A percentile compares a stretch with the other conserved stretches of the same genome.
Evolutionary conservation across 1,140 invertebrate species (phyloP).

Genomic region (Aphelenchoides besseyi): DNA sequence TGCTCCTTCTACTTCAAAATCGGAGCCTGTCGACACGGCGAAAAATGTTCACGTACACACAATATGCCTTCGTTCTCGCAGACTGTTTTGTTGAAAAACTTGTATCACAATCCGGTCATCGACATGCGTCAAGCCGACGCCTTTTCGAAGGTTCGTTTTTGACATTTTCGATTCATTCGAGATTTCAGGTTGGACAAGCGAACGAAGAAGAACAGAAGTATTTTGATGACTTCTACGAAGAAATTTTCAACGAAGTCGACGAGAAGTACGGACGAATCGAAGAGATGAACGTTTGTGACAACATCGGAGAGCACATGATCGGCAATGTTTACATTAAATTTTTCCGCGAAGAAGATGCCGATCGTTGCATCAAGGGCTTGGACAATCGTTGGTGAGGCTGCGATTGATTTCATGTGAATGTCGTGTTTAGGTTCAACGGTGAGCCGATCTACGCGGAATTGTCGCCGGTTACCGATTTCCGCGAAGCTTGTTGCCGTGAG

Average conservation of each 20-base stretch:
- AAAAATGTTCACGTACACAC: conserved; percentile 92
- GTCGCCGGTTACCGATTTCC: conserved; percentile 95
- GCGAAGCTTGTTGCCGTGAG: conserved; percentile 95
- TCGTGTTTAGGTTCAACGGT: conserved; percentile 75
- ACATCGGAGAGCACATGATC: conserved; percentile 86
- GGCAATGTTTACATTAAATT: conserved; percentile 70
- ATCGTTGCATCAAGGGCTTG: conserved; percentile 88
- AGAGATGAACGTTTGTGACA: conserved; percentile 99
- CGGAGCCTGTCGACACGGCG: conserved; percentile 93
- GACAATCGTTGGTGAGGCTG: conserved; percentile 82
- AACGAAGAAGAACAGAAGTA: conserved; percentile 95
- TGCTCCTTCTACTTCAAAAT: conserved; percentile 99
- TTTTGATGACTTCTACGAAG: conserved; percentile 98
- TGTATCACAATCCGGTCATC: conserved; percentile 53
- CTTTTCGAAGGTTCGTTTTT: conserved; percentile 35
- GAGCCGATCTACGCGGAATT: conserved; percentile 95
- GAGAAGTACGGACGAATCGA: conserved; percentile 96
- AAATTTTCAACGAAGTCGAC: conserved; percentile 95
- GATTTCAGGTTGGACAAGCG: conserved; percentile 27
- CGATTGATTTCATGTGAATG: conserved; percentile 15
- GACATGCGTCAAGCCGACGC: conserved; percentile 49
- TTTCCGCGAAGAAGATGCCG: conserved; percentile 94
- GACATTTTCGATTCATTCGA: conserved; percentile 17
- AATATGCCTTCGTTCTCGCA: conserved; percentile 97
- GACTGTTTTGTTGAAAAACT: conserved; percentile 52